phyloP scores from a whole-genome alignment of 1,140 invertebrate species.

The Berghia stephanieae region DNA sequence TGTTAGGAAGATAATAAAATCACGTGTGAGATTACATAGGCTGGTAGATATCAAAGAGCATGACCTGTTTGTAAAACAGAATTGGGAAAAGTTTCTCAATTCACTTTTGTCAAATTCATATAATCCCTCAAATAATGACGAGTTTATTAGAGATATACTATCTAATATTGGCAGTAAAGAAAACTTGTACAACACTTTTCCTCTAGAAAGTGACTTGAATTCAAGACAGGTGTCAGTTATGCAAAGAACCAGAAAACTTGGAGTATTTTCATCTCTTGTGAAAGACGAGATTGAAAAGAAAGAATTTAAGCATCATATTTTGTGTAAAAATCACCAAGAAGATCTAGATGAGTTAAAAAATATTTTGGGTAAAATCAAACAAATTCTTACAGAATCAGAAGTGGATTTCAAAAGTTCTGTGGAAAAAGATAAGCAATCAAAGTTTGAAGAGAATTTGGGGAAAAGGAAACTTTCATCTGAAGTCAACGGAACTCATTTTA shows the following conservation, averaged over 20 bases:
- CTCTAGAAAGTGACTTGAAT: too few species aligned
- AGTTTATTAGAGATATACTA: background rate
- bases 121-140: background rate
- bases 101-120: background rate
- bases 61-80: constrained; percentile 5
- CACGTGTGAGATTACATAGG: background rate
- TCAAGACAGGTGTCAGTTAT: background rate
- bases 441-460: background rate
- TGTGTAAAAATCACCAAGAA: too few species aligned
- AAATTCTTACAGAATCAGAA: background rate
- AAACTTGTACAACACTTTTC: background rate
- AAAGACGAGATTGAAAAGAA: too few species aligned
- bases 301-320: too few species aligned
- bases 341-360: too few species aligned
- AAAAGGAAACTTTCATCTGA: too few species aligned
- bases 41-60: background rate
- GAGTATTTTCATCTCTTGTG: too few species aligned
- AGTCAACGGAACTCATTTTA: too few species aligned
- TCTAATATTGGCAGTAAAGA: constrained; percentile 1
- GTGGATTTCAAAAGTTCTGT: background rate
- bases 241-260: background rate
- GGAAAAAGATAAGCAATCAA: background rate
- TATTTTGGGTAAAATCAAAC: too few species aligned
- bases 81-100: background rate
- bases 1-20: constrained; percentile 3